A percentile compares a stretch with the other conserved stretches of the same genome.
phyloP scores from a whole-genome alignment of 2,113 vertebrate genomes.

The Pseudopipra pipra region DNA sequence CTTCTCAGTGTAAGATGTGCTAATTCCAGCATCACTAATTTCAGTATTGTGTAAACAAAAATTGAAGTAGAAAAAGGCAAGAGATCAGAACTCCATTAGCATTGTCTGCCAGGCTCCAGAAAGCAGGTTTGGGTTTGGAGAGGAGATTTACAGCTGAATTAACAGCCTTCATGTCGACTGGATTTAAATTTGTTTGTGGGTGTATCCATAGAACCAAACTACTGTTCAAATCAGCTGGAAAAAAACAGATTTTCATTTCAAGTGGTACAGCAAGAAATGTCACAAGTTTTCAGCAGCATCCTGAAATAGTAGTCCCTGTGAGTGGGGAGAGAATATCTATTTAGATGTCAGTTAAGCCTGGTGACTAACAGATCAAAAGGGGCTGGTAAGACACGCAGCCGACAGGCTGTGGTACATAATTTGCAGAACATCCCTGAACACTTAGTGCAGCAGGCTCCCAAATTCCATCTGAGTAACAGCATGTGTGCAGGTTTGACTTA shows the following conservation, averaged over 20 bases:
- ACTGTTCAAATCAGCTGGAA: slow-evolving; percentile 4
- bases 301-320: slow-evolving; percentile 9
- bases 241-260: slow-evolving; percentile 7
- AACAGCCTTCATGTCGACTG: not conserved
- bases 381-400: not conserved
- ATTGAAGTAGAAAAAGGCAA: not conserved
- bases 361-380: not conserved
- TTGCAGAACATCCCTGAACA: not conserved
- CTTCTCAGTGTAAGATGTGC: not conserved
- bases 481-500: not conserved
- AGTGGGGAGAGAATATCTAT: not conserved
- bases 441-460: not conserved
- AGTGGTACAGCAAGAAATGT: slow-evolving; percentile 28
- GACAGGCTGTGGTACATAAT: not conserved
- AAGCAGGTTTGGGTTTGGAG: not conserved
- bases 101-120: not conserved
- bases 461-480: not conserved
- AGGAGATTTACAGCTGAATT: not conserved
- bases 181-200: not conserved
- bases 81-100: not conserved
- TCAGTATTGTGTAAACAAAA: not conserved
- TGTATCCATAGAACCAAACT: not conserved
- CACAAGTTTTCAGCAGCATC: not conserved
- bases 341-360: not conserved
- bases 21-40: not conserved